Base-by-base conservation (phyloP, 1,140 invertebrate species). In the Drosophila chauvacae region DNA sequence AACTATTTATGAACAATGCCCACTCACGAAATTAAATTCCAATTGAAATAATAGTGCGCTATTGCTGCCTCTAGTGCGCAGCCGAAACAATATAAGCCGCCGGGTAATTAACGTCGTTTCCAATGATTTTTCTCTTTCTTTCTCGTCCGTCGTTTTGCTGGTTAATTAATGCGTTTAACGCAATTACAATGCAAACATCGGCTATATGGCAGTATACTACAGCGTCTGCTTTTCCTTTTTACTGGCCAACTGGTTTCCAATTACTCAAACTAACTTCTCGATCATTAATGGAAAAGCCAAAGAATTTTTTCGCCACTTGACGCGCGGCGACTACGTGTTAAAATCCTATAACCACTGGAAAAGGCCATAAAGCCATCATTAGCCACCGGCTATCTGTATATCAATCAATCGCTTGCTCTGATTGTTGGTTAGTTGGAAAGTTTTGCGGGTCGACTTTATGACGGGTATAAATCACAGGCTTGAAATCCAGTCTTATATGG, bases 161-260 rank as follows among this genome's bases (percentile, higher is more conserved):
- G 79, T 77, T 87, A 83, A 78, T 87, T 80, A 74, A 81, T 77
- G 61, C 53, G 47, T 78, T 87, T 83, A 82, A 69, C 68, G 59
- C 77, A 80, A 87, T 78, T 81, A 83, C 75, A 63, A 57, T 61
- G 55, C 39, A 69, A 63, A 70, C 35, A 65, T 63, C 53, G 35
- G 33, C 16, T 28, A 57, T 42, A 41, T 76, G 35, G 41, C 42
- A 42, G 41, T 47, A 56, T 30, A 33, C 50, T 37, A 41, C 56
- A 35, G 53, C 71, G 39, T 55, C 48, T 53, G 60, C 48, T 74
- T 62, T 74, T 68, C 62, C 70, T 68, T 74, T 61, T 79, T 45
- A 72, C 59, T 58, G 47, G 23, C 65, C 58, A 87, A 86, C 82
- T 68, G 64, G 69, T 78, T 87, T 75, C 62, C 65, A 45, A 61